Conservation (phyloP, 2,113 vertebrate genomes). For the Copsychus sechellarum region DNA sequence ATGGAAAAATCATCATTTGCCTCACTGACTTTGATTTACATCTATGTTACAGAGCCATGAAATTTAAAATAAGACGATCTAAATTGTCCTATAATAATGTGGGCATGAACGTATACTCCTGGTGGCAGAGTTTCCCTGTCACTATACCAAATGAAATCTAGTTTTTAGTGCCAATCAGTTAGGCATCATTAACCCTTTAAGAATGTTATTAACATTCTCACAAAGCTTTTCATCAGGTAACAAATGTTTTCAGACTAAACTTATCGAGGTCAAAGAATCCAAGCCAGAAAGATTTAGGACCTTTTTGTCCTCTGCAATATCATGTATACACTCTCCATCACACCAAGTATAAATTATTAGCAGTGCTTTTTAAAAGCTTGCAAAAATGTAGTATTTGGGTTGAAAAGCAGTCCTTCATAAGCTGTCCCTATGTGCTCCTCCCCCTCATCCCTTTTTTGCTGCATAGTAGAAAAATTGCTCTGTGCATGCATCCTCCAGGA, state of each 20-base stretch:
- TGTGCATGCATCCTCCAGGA: slow-evolving; percentile 18
- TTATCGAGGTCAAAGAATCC: slow-evolving; percentile 45
- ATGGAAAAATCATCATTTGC: slow-evolving; percentile 52
- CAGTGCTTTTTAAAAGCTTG: background rate
- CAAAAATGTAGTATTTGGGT: slow-evolving; percentile 1
- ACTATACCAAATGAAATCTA: slow-evolving; percentile 47
- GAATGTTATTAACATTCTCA: slow-evolving; percentile 43
- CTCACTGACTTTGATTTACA: slow-evolving; percentile 66
- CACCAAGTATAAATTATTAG: background rate
- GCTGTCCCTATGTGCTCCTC: background rate
- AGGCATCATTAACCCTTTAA: slow-evolving; percentile 57
- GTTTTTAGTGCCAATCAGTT: slow-evolving; percentile 57
- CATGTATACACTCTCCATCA: background rate
- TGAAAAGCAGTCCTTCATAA: background rate
- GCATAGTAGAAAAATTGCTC: slow-evolving; percentile 24
- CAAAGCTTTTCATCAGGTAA: slow-evolving; percentile 33
- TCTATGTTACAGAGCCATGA: slow-evolving; percentile 49
- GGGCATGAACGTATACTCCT: background rate
- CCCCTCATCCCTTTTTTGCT: slow-evolving; percentile 22
- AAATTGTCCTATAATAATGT: slow-evolving; percentile 62
- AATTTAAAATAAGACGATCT: slow-evolving; percentile 56
- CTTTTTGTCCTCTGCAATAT: slow-evolving; percentile 16
- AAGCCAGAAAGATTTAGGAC: background rate
- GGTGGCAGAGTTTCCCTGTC: slow-evolving; percentile 16
- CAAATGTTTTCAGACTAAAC: slow-evolving; percentile 43